Conservation (phyloP, 2,888 invertebrate species). For the Neria commutata region DNA sequence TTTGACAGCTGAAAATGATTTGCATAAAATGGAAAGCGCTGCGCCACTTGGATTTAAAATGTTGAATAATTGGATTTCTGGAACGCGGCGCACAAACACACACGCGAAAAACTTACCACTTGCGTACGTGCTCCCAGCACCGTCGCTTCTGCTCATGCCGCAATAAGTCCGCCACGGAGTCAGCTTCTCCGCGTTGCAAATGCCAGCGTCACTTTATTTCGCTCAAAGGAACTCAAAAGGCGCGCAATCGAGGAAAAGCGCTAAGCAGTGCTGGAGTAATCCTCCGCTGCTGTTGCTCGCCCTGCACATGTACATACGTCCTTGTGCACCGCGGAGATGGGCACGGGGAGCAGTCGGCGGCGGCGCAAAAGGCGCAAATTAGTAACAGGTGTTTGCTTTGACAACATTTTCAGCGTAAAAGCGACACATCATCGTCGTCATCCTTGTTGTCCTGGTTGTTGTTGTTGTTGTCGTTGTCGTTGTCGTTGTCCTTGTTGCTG, state of each 20-base stretch:
- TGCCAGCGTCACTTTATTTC: conserved; percentile 2
- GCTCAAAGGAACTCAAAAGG: neutral
- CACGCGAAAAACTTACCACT: too few relatives aligned
- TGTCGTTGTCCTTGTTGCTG: neutral
- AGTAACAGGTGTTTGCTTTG: conserved; percentile 42
- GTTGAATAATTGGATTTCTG: conserved; percentile 19
- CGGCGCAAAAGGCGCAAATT: conserved; percentile 30
- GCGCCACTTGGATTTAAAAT: conserved; percentile 20
- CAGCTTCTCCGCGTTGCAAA: conserved; percentile 2
- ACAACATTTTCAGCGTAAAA: conserved; percentile 31
- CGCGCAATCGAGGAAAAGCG: neutral
- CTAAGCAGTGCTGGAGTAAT: too few relatives aligned
- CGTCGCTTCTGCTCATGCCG: neutral
- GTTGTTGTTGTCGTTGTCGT: neutral
- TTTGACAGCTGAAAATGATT: conserved; percentile 20
- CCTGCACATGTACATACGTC: too few relatives aligned
- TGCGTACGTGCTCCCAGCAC: neutral
- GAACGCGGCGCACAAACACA: neutral
- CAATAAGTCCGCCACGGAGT: conserved; percentile 17
- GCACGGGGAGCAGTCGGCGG: conserved; percentile 7
- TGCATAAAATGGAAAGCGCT: conserved; percentile 18
- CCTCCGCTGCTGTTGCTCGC: too few relatives aligned
- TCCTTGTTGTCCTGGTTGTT: conserved; percentile 2
- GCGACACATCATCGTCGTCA: conserved; percentile 22
- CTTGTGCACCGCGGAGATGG: too few relatives aligned